Percentiles rank a stretch among this genome's conserved stretches.
Conservation (phyloP, 1,140 invertebrate species). For the Drosophila miranda region DNA sequence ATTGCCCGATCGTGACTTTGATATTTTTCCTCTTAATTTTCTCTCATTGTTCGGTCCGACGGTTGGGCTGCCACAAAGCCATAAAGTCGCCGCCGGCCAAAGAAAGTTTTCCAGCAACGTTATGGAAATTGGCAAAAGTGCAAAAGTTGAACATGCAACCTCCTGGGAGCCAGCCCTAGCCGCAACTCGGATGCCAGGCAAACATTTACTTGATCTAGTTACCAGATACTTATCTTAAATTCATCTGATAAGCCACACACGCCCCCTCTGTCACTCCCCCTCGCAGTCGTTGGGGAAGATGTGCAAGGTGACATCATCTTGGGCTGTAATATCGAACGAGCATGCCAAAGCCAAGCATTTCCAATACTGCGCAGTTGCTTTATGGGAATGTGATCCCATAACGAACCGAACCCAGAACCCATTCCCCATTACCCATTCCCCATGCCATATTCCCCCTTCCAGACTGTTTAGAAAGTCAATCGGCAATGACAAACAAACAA, state of each 20-base stretch:
- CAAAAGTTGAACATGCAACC: conserved; percentile 10
- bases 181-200: conserved; percentile 9
- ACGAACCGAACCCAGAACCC: neutral
- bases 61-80: conserved; percentile 24
- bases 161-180: neutral
- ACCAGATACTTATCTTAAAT: conserved; percentile 16
- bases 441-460: conserved; percentile 3
- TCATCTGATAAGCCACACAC: conserved; percentile 26
- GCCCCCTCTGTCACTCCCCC: no score
- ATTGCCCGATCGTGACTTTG: conserved; percentile 71
- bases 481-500: conserved; percentile 46
- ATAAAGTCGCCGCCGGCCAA: conserved; percentile 47
- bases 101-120: conserved; percentile 63
- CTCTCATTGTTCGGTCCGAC: conserved; percentile 44
- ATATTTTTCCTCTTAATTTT: conserved; percentile 75
- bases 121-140: conserved; percentile 48
- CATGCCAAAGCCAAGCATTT: conserved; percentile 26
- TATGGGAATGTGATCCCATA: conserved; percentile 25
- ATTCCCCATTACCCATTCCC: neutral
- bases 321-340: conserved; percentile 16
- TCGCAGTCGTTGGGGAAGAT: neutral
- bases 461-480: conserved; percentile 70
- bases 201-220: conserved; percentile 30
- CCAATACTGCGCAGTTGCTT: conserved; percentile 36
- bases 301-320: conserved; percentile 30